Evolutionary conservation across 2,797 vertebrate species (phyloP).

Genomic region (Alectoris magna): DNA sequence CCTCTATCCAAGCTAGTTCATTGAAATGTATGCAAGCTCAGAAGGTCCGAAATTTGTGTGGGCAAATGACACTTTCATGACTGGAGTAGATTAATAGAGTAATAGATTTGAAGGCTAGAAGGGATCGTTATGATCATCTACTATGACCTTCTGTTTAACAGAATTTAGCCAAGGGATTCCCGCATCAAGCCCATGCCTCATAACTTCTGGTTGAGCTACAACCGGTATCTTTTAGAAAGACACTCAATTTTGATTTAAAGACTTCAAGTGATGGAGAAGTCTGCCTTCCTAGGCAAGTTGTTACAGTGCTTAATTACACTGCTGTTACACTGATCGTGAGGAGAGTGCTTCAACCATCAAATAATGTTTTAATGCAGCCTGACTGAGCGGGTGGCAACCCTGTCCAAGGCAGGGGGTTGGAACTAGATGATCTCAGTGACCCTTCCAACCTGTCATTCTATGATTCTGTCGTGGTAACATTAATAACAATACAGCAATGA

Average conservation of each 20-base stretch:
- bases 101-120: conserved; percentile 59
- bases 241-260: conserved; percentile 59
- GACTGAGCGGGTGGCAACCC: no score
- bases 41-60: not conserved
- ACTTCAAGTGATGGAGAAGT: conserved; percentile 44
- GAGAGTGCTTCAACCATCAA: not conserved
- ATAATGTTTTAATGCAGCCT: no score
- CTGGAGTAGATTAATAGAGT: conserved; percentile 45
- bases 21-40: not conserved
- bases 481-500: not conserved
- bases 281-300: not conserved
- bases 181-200: conserved; percentile 9
- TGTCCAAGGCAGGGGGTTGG: no score
- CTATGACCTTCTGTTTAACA: conserved; percentile 63
- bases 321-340: not conserved
- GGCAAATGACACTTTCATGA: conserved; percentile 59
- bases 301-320: conserved; percentile 5
- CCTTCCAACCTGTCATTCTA: no score
- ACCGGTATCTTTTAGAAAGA: conserved; percentile 21
- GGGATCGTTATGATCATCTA: conserved; percentile 63
- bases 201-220: conserved; percentile 54
- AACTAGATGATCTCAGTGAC: no score
- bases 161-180: conserved; percentile 66
- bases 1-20: not conserved
- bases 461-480: not conserved